Evolutionary conservation across 2,888 invertebrate species (phyloP), one percentile per base, ranked within the genome.

Genomic region (Pherbina coryleti): DNA sequence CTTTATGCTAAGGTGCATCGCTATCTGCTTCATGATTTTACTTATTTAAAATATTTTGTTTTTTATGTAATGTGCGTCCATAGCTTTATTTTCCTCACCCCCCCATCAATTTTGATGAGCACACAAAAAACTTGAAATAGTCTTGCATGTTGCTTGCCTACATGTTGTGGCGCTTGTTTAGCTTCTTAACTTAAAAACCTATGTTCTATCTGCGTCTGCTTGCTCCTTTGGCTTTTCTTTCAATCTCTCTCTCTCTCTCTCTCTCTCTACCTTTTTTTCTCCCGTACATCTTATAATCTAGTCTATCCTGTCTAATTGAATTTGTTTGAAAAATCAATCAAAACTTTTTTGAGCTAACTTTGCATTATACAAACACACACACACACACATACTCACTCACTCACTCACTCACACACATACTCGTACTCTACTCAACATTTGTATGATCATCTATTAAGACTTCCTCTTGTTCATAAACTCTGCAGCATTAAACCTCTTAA

Each of bases 271-370:
- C 25, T 60, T 9, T n/a, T 7, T 55, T 55, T 19, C 5, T 9
- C n/a, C 17, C 19, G n/a, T 55, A 4, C 5, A 11, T 19, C 14
- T 19, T 22, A 60, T 28, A 25, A 7, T 7, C 14, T 22, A 28
- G 31, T n/a, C 62, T 62, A 28, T 64, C 37, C 25, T 22, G 67
- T 37, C 22, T 67, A 67, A 67, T 67, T 67, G 67, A 67, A 67
- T 37, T 67, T 67, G 34, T 67, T 67, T 34, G 44, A 67, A 67
- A 67, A 37, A 67, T 67, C 67, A 37, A 37, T 67, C 37, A 67
- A 44, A 67, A 67, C 37, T 67, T 67, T 34, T 67, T 37, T n/a
- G 37, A 67, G 19, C 19, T 44, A 67, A 37, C 19, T 66, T 66
- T 34, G 31, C 28, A 3, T 31, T 31, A n/a, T 7, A 37, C 37